phyloP scores from a whole-genome alignment of 2,113 vertebrate genomes.

The Oryzias melastigma region DNA sequence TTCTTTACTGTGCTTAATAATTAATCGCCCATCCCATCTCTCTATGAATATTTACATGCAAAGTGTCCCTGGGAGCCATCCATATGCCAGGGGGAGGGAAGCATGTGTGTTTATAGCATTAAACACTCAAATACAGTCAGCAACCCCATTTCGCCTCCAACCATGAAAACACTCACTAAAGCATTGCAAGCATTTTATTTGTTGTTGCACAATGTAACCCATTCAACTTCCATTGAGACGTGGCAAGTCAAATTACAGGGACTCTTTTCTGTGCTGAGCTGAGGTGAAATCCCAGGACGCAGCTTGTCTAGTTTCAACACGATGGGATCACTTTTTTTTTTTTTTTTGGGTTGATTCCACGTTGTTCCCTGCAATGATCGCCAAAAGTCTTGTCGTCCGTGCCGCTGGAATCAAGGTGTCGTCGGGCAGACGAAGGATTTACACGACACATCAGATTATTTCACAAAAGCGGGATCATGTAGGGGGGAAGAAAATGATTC shows the following conservation, averaged over 20 bases:
- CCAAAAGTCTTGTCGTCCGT: constrained; percentile 50
- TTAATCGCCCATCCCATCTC: constrained; percentile 72
- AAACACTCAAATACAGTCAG: constrained; percentile 71
- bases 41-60: constrained; percentile 80
- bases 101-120: constrained; percentile 76
- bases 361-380: constrained; percentile 53
- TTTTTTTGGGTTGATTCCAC: constrained; percentile 48
- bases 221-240: constrained; percentile 70
- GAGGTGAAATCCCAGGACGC: constrained; percentile 65
- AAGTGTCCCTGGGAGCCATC: constrained; percentile 74
- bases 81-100: constrained; percentile 71
- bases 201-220: constrained; percentile 64
- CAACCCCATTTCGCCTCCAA: constrained; percentile 72
- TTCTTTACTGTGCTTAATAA: constrained; percentile 76
- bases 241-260: constrained; percentile 72
- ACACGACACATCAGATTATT: constrained; percentile 20
- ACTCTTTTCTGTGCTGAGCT: constrained; percentile 27
- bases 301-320: constrained; percentile 54
- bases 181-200: constrained; percentile 65
- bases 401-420: constrained; percentile 9
- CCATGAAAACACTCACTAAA: constrained; percentile 65
- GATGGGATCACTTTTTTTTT: constrained; percentile 25
- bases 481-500: not conserved
- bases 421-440: constrained; percentile 9
- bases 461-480: not conserved